Base-by-base conservation (phyloP, 2,888 invertebrate species). In the Carabus problematicus region DNA sequence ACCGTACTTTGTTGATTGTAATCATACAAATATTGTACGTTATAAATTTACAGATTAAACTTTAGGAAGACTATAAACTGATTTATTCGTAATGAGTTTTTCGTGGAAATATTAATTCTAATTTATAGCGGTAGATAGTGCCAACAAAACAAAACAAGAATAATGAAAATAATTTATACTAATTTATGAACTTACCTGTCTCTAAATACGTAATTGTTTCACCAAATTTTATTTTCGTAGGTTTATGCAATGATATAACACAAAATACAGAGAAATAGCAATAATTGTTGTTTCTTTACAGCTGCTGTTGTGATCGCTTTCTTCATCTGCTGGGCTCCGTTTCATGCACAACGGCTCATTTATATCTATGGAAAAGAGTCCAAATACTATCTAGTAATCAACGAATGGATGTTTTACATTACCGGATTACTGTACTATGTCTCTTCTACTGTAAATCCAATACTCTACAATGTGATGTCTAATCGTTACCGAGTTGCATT, bases 291-390 rank as follows among this genome's bases (percentile, higher is more conserved):
- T 70, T 29, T 73, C 72, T 66, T 84, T 85, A 11, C 84, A 97
- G 97, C 93, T 74, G 94, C 94, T 1, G 97, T 97, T 18, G 97
- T 97, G 64, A 86, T 96, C 7, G 92, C 94, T 41, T 97, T 97
- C 85, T 97, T 97, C 84, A 84, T 95, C 9, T 96, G 97, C 82
- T 97, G 97, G 97, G 94, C 95, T 0, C 97, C 97, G 39, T 97
- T 97, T 84, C 97, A 97, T 84, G 88, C 93, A 72, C 97, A 97
- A 82, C 85, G 97, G 6, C 85, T 97, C 64, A 88, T 95, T 80
- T 93, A 91, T 79, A 86, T 93, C 74, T 91, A 94, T 80, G 91
- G 88, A 39, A 85, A 85, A 72, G 81, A 87, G 18, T 84, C 84
- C 62, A 84, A 88, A 77, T 90, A 88, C 80, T 87, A 87, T 79